Conservation (phyloP, 2,797 vertebrate genomes). For the Champsocephalus gunnari region DNA sequence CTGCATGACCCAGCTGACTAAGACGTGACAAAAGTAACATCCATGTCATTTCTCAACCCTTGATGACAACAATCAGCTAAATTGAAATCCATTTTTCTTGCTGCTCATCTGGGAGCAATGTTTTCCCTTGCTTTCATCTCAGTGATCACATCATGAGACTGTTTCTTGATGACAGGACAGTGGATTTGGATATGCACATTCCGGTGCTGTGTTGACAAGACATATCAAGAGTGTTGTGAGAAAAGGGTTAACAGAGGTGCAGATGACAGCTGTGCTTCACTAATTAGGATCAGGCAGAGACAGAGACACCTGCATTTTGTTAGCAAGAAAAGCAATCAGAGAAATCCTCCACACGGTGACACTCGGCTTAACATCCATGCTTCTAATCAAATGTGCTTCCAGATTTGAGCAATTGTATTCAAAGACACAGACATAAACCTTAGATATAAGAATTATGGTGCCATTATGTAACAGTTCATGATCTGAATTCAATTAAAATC, state of each 20-base stretch:
- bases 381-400: slow-evolving; percentile 10
- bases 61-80: slow-evolving; percentile 51
- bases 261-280: slow-evolving; percentile 72
- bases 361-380: not conserved
- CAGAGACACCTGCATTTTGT: slow-evolving; percentile 67
- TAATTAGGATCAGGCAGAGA: slow-evolving; percentile 70
- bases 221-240: slow-evolving; percentile 65
- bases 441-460: not conserved
- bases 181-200: slow-evolving; percentile 53
- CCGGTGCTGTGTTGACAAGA: slow-evolving; percentile 46
- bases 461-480: slow-evolving; percentile 17
- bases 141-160: slow-evolving; percentile 53
- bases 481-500: slow-evolving; percentile 20
- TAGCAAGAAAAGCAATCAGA: slow-evolving; percentile 38
- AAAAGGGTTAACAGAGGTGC: slow-evolving; percentile 61
- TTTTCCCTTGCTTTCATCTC: slow-evolving; percentile 51
- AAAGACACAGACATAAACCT: slow-evolving; percentile 4
- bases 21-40: slow-evolving; percentile 32
- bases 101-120: slow-evolving; percentile 48
- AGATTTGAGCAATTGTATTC: slow-evolving; percentile 12
- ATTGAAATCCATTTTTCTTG: slow-evolving; percentile 55
- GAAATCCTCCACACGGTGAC: not conserved
- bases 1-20: slow-evolving; percentile 36
- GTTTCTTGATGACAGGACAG: slow-evolving; percentile 49
- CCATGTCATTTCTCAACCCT: slow-evolving; percentile 25